These are phyloP conservation scores for Genyomyrus donnyi DNA, from an alignment of 2,113 vertebrate genomes.

Conservation along the genomic window DNA sequence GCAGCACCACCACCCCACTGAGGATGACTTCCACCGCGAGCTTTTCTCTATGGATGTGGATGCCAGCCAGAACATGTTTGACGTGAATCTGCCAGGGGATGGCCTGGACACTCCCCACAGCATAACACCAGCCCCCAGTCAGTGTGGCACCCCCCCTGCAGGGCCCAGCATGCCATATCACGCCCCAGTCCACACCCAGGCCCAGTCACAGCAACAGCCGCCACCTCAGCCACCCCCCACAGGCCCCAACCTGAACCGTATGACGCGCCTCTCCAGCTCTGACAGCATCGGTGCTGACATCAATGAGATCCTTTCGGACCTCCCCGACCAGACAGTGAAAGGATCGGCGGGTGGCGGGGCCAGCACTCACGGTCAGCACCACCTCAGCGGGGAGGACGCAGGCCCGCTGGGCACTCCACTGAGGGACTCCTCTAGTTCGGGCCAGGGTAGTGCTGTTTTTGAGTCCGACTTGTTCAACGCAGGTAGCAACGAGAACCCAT, in stretches of 20 bases:
- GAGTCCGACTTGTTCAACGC: slow-evolving; percentile 91
- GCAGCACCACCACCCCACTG: slow-evolving; percentile 66
- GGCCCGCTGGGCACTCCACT: slow-evolving; percentile 84
- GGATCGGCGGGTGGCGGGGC: slow-evolving; percentile 47
- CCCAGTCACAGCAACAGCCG: slow-evolving; percentile 52
- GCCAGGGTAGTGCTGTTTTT: slow-evolving; percentile 90
- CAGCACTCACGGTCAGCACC: slow-evolving; percentile 51
- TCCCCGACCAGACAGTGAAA: slow-evolving; percentile 90
- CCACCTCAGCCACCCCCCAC: slow-evolving; percentile 58
- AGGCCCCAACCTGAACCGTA: slow-evolving; percentile 72
- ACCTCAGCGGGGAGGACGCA: slow-evolving; percentile 73
- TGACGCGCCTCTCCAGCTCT: slow-evolving; percentile 87
- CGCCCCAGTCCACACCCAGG: slow-evolving; percentile 54
- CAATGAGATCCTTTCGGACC: slow-evolving; percentile 91
- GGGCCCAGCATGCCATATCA: slow-evolving; percentile 59
- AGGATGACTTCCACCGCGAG: slow-evolving; percentile 96
- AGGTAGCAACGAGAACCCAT: slow-evolving; percentile 85
- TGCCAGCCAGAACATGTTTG: slow-evolving; percentile 91
- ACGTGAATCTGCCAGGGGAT: slow-evolving; percentile 86
- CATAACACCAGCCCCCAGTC: slow-evolving; percentile 92
- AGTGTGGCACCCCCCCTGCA: slow-evolving; percentile 87
- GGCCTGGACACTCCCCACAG: slow-evolving; percentile 87
- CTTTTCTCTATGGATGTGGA: slow-evolving; percentile 98
- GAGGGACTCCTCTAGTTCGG: slow-evolving; percentile 92
- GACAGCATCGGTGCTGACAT: slow-evolving; percentile 93